Percentiles rank a stretch among this genome's conserved stretches.
Conservation (phyloP, 2,113 vertebrate genomes). For the Xiphophorus couchianus region DNA sequence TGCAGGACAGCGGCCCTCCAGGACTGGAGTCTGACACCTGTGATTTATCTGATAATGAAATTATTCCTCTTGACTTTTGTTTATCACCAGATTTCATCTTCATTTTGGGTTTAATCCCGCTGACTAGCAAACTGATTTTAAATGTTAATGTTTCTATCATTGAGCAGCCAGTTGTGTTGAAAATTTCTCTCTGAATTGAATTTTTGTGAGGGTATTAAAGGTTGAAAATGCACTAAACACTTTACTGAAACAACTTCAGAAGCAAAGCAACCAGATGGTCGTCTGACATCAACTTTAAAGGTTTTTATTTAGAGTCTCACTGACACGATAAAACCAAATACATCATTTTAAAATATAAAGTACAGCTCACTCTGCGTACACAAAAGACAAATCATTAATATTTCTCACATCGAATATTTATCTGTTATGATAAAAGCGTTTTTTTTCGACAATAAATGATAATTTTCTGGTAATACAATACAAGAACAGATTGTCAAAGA, state of each 20-base stretch:
- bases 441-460: no score
- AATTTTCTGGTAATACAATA: no score
- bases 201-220: neutral
- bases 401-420: no score
- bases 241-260: neutral
- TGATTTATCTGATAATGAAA: neutral
- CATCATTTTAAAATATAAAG: no score
- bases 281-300: neutral
- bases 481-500: no score
- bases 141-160: neutral
- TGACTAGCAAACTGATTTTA: neutral
- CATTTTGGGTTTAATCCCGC: neutral
- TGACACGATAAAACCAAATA: no score
- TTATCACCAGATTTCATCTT: constrained; percentile 1
- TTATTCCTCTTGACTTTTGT: constrained; percentile 7
- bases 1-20: no score
- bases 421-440: no score
- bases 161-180: neutral
- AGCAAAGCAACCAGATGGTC: no score
- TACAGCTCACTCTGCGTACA: no score
- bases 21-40: no score
- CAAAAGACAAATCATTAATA: no score
- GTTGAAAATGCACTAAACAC: neutral
- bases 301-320: neutral
- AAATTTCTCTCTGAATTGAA: neutral